A percentile compares a stretch with the other conserved stretches of the same genome.
Evolutionary conservation across 1,140 invertebrate species (phyloP).

Genomic region (Drosophila nikananu): DNA sequence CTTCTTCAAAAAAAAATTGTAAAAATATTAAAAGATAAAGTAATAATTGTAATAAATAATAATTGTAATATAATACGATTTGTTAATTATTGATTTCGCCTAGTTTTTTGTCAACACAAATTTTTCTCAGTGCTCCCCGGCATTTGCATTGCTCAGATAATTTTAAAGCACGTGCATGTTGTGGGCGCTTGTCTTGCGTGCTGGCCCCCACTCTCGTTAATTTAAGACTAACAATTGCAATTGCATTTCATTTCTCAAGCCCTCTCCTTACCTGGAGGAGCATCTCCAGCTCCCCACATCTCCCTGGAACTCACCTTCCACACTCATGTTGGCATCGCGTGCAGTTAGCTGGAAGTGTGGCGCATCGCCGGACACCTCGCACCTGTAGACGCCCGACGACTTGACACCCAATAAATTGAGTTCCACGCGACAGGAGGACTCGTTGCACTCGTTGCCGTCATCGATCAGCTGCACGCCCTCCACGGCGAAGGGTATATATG

Average conservation of each 20-base stretch:
- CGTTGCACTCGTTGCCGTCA: conserved; percentile 88
- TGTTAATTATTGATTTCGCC: neutral
- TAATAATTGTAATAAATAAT: neutral
- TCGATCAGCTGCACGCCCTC: conserved; percentile 91
- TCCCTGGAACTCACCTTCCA: conserved; percentile 86
- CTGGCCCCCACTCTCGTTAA: conserved; percentile 49
- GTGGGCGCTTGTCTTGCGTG: conserved; percentile 7
- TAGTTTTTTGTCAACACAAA: neutral
- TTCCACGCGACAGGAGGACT: conserved; percentile 86
- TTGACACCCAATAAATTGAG: conserved; percentile 86
- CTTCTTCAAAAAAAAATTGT: neutral
- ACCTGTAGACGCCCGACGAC: conserved; percentile 87
- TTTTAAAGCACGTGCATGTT: conserved; percentile 26
- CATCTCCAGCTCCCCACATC: neutral
- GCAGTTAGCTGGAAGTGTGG: conserved; percentile 87
- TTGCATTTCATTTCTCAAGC: conserved; percentile 64
- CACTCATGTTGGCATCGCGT: conserved; percentile 87
- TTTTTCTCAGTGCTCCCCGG: conserved; percentile 6
- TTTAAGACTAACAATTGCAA: conserved; percentile 77
- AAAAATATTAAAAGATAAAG: neutral
- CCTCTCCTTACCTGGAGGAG: conserved; percentile 83
- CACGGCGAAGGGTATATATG: conserved; percentile 71
- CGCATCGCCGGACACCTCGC: conserved; percentile 88
- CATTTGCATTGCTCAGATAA: conserved; percentile 32
- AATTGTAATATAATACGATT: too few relatives aligned